Evolutionary conservation across 2,888 invertebrate species (phyloP).

Genomic region (Oscheius onirici): DNA sequence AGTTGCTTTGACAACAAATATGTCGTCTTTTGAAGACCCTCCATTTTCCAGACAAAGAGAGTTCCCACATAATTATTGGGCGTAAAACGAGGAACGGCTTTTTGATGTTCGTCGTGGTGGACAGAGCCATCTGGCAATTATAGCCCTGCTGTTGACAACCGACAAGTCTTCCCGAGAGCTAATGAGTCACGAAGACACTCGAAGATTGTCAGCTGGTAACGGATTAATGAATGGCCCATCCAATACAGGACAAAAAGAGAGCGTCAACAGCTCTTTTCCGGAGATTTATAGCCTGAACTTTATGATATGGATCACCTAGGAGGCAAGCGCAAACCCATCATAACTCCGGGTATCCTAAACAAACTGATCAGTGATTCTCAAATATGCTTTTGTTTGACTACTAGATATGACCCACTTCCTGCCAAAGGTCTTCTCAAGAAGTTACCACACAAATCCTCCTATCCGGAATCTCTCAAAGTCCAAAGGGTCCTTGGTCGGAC

Average conservation of each 20-base stretch:
- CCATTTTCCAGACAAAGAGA: background rate
- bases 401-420: too few species aligned
- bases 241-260: constrained; percentile 1
- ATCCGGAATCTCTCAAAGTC: constrained; percentile 9
- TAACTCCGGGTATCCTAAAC: too few species aligned
- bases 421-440: background rate
- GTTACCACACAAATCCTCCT: background rate
- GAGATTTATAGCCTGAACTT: constrained; percentile 10
- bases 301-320: too few species aligned
- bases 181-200: constrained; percentile 9
- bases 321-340: too few species aligned
- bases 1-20: too few species aligned
- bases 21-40: too few species aligned
- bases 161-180: constrained; percentile 9
- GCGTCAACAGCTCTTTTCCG: background rate
- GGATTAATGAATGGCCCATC: background rate
- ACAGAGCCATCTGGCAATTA: constrained; percentile 23
- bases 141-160: constrained; percentile 29
- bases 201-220: background rate
- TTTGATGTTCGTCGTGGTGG: constrained; percentile 18
- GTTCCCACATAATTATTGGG: constrained; percentile 21
- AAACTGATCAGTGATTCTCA: too few species aligned
- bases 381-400: too few species aligned
- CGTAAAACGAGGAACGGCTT: constrained; percentile 14
- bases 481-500: constrained; percentile 10